Conservation (phyloP, 1,140 invertebrate species). For the Linepithema humile region DNA sequence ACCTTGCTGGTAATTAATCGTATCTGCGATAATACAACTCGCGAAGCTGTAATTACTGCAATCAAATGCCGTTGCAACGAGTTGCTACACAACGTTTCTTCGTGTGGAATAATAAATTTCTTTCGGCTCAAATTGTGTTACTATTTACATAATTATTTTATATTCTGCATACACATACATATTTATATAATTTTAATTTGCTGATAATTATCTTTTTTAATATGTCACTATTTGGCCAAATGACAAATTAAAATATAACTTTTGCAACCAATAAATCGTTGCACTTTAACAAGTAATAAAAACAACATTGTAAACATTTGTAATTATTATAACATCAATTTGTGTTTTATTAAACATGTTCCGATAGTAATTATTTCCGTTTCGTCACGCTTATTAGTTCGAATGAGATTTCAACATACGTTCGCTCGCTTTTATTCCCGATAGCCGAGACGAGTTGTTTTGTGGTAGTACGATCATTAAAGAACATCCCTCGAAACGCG, state of each 20-base stretch:
- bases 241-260: background rate
- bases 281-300: background rate
- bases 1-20: conserved; percentile 40
- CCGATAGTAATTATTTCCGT: background rate
- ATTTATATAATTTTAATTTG: background rate
- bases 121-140: background rate
- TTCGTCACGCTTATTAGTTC: background rate
- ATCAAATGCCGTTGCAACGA: conserved; percentile 20
- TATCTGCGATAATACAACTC: conserved; percentile 18
- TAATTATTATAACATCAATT: background rate
- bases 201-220: background rate
- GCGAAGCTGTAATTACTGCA: conserved; percentile 28
- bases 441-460: conserved; percentile 6
- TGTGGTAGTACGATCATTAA: conserved; percentile 32
- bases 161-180: background rate
- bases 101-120: conserved; percentile 27
- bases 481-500: conserved; percentile 22
- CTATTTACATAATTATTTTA: conserved; percentile 13
- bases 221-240: background rate
- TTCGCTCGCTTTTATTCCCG: background rate
- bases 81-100: conserved; percentile 17
- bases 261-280: background rate
- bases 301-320: no score
- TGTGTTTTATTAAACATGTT: background rate
- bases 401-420: background rate